Evolutionary conservation across 2,888 invertebrate species (phyloP).

Genomic region (Hirtodrosophila alboralis): DNA sequence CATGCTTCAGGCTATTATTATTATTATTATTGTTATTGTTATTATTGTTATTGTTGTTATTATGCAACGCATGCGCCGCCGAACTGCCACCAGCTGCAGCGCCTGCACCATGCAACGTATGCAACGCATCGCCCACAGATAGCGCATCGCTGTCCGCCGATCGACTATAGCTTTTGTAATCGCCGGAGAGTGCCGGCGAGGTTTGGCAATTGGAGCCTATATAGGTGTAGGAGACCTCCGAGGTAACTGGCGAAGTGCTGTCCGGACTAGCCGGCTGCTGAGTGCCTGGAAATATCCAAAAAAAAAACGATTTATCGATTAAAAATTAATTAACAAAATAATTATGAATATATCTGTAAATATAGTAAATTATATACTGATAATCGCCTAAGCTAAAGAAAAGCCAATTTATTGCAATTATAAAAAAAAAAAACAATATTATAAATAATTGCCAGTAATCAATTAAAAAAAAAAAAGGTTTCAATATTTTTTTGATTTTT

Average conservation of each 20-base stretch:
- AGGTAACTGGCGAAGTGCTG: conserved; percentile 93
- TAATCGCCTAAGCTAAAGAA: no score
- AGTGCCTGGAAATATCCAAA: conserved; percentile 85
- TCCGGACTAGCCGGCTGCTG: conserved; percentile 92
- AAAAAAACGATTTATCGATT: no score
- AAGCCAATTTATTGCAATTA: no score
- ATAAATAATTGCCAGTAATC: no score
- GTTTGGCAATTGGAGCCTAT: conserved; percentile 83
- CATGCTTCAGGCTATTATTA: conserved; percentile 57
- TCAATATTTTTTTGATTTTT: no score
- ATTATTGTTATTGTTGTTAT: conserved; percentile 57
- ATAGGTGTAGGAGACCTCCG: conserved; percentile 87
- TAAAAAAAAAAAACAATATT: no score
- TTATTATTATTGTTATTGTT: conserved; percentile 49
- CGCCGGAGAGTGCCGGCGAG: conserved; percentile 82
- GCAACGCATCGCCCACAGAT: conserved; percentile 79
- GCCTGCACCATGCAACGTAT: conserved; percentile 60
- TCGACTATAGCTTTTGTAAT: conserved; percentile 83
- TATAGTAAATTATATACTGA: no score
- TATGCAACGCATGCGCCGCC: conserved; percentile 65
- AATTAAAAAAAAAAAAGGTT: no score
- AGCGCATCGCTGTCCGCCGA: conserved; percentile 82
- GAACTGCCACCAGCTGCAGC: conserved; percentile 39
- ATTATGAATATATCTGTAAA: no score
- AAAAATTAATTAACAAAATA: no score